phyloP scores from a whole-genome alignment of 1,140 invertebrate genomes.

The Monomorium pharaonis region DNA sequence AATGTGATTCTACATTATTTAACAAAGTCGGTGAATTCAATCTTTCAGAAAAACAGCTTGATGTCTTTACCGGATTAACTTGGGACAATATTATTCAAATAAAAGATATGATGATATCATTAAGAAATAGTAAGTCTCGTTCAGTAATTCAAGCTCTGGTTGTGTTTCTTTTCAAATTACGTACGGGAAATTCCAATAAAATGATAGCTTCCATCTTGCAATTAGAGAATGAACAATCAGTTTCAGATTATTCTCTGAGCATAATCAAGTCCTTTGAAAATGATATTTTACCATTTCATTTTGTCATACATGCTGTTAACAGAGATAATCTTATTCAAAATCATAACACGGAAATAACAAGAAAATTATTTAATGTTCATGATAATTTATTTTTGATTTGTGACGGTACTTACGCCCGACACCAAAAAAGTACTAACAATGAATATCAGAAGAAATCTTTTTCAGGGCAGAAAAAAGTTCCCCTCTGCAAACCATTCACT shows the following conservation, averaged over 20 bases:
- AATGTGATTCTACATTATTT: conserved; percentile 21
- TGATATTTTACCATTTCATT: conserved; percentile 68
- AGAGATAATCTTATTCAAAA: conserved; percentile 65
- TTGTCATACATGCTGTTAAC: conserved; percentile 56
- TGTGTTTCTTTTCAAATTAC: too few relatives aligned
- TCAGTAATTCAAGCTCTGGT: not conserved
- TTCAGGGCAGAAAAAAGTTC: too few relatives aligned
- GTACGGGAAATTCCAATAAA: too few relatives aligned
- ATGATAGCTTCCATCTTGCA: not conserved
- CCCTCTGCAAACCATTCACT: too few relatives aligned
- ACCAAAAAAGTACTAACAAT: too few relatives aligned
- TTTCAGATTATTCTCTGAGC: not conserved
- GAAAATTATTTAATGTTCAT: too few relatives aligned
- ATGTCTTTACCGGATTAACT: not conserved
- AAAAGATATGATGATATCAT: not conserved
- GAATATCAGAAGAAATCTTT: too few relatives aligned
- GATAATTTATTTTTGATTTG: not conserved
- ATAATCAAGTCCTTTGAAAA: conserved; percentile 72
- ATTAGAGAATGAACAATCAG: not conserved
- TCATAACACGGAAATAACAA: conserved; percentile 32
- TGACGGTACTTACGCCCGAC: too few relatives aligned
- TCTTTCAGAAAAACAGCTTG: not conserved
- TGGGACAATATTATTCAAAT: not conserved
- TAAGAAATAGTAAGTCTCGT: not conserved
- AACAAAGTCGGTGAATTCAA: conserved; percentile 14